phyloP scores from a whole-genome alignment of 1,140 invertebrate species.

The Ceratina calcarata region DNA sequence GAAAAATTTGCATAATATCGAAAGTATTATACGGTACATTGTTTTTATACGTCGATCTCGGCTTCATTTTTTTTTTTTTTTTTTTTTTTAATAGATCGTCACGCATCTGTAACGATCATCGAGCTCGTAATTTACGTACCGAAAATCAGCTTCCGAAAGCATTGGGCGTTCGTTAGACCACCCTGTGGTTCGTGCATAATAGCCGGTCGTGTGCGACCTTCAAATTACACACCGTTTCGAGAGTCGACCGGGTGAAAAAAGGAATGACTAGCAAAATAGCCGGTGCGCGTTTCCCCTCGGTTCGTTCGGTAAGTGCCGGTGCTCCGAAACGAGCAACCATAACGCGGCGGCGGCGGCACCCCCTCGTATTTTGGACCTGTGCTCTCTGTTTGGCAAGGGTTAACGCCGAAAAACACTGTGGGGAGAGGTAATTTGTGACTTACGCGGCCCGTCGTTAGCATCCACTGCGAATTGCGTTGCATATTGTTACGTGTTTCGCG shows the following conservation, averaged over 20 bases:
- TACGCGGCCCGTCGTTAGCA: background rate
- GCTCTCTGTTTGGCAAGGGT: background rate
- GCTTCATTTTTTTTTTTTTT: too few species aligned
- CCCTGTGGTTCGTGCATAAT: background rate
- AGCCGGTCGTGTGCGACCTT: slow-evolving; percentile 20
- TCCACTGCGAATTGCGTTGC: background rate
- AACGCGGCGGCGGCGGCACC: slow-evolving; percentile 6
- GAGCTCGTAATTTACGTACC: background rate
- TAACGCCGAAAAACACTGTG: slow-evolving; percentile 5
- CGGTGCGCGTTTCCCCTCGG: slow-evolving; percentile 36
- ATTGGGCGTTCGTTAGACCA: background rate
- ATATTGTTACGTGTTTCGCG: slow-evolving; percentile 1
- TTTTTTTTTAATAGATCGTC: too few species aligned
- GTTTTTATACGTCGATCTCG: too few species aligned
- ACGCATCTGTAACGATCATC: too few species aligned
- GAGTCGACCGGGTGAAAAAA: slow-evolving; percentile 30
- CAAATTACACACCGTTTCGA: slow-evolving; percentile 49
- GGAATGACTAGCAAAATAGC: slow-evolving; percentile 51
- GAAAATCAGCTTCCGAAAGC: background rate
- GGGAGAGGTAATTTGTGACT: slow-evolving; percentile 25
- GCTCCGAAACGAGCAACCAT: slow-evolving; percentile 44
- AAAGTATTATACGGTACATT: too few species aligned
- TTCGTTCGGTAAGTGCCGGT: slow-evolving; percentile 37
- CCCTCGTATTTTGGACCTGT: slow-evolving; percentile 21
- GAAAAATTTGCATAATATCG: too few species aligned